Conservation (phyloP, 2,113 vertebrate species). For the Chaetodon auriga region DNA sequence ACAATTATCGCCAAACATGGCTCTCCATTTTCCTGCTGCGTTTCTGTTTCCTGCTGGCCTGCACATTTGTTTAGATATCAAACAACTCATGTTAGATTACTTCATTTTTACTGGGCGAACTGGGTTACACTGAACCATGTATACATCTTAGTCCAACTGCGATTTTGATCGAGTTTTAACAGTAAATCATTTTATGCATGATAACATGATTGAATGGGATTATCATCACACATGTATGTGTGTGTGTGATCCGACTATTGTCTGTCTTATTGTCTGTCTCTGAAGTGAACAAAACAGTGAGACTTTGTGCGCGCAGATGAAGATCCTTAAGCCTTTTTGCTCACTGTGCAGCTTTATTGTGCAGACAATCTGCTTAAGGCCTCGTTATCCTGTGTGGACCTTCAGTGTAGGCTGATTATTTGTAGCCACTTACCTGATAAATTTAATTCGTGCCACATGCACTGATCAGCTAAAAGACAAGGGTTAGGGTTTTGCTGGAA, state of each 20-base stretch:
- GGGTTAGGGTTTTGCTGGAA: conserved; percentile 46
- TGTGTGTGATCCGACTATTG: conserved; percentile 33
- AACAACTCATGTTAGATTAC: not conserved
- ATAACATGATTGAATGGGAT: conserved; percentile 24
- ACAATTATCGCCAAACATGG: conserved; percentile 13
- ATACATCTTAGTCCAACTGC: conserved; percentile 10
- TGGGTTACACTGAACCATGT: not conserved
- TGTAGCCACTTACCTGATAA: conserved; percentile 40
- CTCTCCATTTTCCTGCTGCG: not conserved
- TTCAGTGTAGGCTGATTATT: conserved; percentile 49
- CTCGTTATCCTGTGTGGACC: conserved; percentile 34
- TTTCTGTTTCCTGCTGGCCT: not conserved
- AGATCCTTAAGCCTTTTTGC: conserved; percentile 49
- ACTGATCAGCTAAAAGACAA: conserved; percentile 40
- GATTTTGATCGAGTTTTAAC: not conserved
- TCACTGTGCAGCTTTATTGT: conserved; percentile 44
- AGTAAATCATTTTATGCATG: conserved; percentile 11
- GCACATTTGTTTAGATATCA: not conserved
- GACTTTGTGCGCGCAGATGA: conserved; percentile 40
- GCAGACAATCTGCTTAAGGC: conserved; percentile 62
- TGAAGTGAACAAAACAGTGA: conserved; percentile 43
- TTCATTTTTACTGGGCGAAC: not conserved
- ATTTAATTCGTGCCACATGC: conserved; percentile 55
- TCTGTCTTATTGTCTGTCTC: not conserved
- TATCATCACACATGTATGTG: conserved; percentile 20